These are phyloP conservation scores for Trachythela sp. DNA, from an alignment of 64 coral and sea anemone species.

Conservation along the genomic window DNA sequence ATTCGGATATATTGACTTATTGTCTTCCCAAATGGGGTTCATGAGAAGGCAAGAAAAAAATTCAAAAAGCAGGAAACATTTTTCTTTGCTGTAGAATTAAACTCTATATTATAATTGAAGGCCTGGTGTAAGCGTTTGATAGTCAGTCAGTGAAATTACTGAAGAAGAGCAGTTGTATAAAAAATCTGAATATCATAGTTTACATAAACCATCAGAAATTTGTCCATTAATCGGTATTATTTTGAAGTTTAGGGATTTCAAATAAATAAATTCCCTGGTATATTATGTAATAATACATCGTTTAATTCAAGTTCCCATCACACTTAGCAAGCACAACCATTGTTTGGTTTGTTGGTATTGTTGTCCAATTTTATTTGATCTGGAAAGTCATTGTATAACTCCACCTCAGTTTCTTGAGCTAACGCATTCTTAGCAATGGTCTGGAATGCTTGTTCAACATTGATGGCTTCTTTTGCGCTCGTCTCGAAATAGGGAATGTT, in stretches of 20 bases:
- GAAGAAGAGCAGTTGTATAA: neutral
- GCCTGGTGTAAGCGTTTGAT: neutral
- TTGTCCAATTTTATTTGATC: conserved; percentile 92
- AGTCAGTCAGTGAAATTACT: neutral
- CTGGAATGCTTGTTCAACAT: conserved; percentile 97
- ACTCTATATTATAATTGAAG: neutral
- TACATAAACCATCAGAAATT: neutral
- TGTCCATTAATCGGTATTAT: neutral
- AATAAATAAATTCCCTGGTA: neutral
- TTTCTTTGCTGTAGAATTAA: neutral
- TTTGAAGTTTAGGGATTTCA: neutral
- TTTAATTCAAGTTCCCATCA: neutral
- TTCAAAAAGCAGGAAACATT: neutral
- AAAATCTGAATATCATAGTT: neutral
- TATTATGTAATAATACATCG: neutral
- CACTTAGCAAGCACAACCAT: conserved; percentile 72
- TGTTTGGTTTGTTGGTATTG: conserved; percentile 60
- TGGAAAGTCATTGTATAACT: conserved; percentile 98
- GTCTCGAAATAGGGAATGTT: conserved; percentile 98
- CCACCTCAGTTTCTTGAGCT: conserved; percentile 92
- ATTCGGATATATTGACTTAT: no score
- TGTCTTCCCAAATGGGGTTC: no score
- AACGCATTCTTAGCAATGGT: conserved; percentile 96
- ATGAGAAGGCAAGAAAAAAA: neutral
- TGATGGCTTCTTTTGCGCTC: conserved; percentile 97